A percentile compares a stretch with the other conserved stretches of the same genome.
These are phyloP conservation scores for Bembecia ichneumoniformis DNA, from an alignment of 2,888 invertebrate genomes.

Conservation along the genomic window DNA sequence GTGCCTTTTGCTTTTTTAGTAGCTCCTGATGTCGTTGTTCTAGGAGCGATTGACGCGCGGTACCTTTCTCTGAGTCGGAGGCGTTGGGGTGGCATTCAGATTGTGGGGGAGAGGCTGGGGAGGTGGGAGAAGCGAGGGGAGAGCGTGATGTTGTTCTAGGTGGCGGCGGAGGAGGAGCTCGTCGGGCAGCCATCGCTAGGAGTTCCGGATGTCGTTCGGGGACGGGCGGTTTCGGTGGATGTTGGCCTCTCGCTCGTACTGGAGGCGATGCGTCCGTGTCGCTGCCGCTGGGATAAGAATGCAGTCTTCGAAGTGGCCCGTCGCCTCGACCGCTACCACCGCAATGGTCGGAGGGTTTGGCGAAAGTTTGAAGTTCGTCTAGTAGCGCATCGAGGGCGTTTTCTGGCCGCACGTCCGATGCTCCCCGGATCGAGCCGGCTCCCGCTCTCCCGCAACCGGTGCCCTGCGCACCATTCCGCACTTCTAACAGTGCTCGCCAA, in stretches of 20 bases:
- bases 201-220: slow-evolving; percentile 87
- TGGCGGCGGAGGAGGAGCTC: slow-evolving; percentile 90
- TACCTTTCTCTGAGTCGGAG: slow-evolving; percentile 30
- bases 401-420: slow-evolving; percentile 78
- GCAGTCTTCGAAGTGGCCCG: slow-evolving; percentile 80
- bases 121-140: slow-evolving; percentile 87
- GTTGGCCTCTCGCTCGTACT: slow-evolving; percentile 74
- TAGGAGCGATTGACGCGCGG: slow-evolving; percentile 78
- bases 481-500: slow-evolving; percentile 48
- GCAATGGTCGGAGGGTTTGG: slow-evolving; percentile 73
- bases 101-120: slow-evolving; percentile 76
- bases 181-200: slow-evolving; percentile 78
- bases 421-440: slow-evolving; percentile 29
- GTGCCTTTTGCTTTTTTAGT: slow-evolving; percentile 86
- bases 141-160: slow-evolving; percentile 92
- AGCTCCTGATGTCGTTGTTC: slow-evolving; percentile 92
- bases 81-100: slow-evolving; percentile 39
- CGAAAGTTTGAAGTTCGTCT: slow-evolving; percentile 93
- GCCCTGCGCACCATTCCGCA: slow-evolving; percentile 59
- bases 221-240: slow-evolving; percentile 81
- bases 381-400: slow-evolving; percentile 98
- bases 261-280: slow-evolving; percentile 86
- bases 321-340: slow-evolving; percentile 68
- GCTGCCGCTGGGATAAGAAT: slow-evolving; percentile 89
- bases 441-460: slow-evolving; percentile 42